A percentile compares a stretch with the other conserved stretches of the same genome.
Evolutionary conservation across 2,797 vertebrate genomes (phyloP).

Genomic region (Fratercula arctica): DNA sequence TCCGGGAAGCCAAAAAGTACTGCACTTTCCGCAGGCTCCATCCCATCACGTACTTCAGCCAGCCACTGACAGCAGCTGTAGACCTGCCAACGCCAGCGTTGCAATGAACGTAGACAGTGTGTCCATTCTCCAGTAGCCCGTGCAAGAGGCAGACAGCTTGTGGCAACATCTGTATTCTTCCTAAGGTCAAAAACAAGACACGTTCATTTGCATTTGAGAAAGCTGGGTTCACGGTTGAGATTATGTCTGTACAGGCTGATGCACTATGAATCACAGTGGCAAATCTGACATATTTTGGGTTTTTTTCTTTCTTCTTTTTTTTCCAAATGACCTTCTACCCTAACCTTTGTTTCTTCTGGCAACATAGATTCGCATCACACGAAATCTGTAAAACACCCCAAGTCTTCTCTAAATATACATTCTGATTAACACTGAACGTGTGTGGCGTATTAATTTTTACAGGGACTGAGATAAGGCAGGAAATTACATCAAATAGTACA

Average conservation of each 20-base stretch:
- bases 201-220: background rate
- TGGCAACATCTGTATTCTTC: slow-evolving; percentile 91
- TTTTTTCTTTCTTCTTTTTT: background rate
- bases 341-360: background rate
- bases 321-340: background rate
- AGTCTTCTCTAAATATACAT: background rate
- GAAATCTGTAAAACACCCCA: background rate
- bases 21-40: slow-evolving; percentile 92
- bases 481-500: background rate
- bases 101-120: slow-evolving; percentile 94
- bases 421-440: background rate
- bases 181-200: slow-evolving; percentile 73
- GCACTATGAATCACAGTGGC: background rate
- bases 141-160: slow-evolving; percentile 93
- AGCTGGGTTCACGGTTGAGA: background rate
- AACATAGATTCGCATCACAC: background rate
- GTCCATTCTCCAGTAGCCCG: slow-evolving; percentile 90
- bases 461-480: background rate
- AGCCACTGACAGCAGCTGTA: slow-evolving; percentile 89
- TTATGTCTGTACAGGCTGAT: background rate
- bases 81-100: slow-evolving; percentile 95
- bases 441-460: background rate
- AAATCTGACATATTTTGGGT: background rate
- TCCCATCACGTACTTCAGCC: slow-evolving; percentile 90
- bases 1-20: slow-evolving; percentile 86